A percentile compares a stretch with the other conserved stretches of the same genome.
phyloP scores from a whole-genome alignment of 2,113 vertebrate genomes.

The Agapornis roseicollis region DNA sequence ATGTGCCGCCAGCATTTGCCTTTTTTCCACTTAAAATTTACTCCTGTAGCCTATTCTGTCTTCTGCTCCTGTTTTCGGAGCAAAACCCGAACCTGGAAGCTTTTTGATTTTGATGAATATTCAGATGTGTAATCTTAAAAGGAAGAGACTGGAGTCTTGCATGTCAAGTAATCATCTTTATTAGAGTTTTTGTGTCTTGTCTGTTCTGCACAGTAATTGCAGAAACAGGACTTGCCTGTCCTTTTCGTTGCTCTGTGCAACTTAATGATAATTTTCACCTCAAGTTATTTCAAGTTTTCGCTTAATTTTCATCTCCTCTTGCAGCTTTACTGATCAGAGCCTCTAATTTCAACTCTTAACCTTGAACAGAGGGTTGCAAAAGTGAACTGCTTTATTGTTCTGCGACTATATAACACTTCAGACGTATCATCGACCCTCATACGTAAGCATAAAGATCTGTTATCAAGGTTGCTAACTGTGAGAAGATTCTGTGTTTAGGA shows the following conservation, averaged over 20 bases:
- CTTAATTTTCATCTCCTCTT: neutral
- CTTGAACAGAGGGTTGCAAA: slow-evolving; percentile 16
- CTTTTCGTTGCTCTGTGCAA: neutral
- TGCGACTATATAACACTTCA: slow-evolving; percentile 1
- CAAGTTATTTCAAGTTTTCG: neutral
- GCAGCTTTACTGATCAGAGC: neutral
- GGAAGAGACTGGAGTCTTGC: rapidly evolving
- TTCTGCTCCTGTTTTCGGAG: neutral
- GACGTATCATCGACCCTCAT: neutral
- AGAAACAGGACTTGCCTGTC: neutral
- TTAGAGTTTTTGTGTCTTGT: neutral
- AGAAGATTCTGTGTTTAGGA: neutral
- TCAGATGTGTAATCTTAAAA: neutral
- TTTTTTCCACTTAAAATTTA: neutral
- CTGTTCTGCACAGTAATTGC: neutral
- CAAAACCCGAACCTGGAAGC: neutral
- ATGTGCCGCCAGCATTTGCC: neutral
- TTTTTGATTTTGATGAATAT: neutral
- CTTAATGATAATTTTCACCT: neutral
- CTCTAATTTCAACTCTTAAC: slow-evolving; percentile 4
- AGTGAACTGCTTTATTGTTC: slow-evolving; percentile 12
- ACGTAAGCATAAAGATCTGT: neutral
- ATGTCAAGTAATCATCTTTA: neutral
- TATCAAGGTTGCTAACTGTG: neutral
- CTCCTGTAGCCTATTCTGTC: neutral